phyloP scores from a whole-genome alignment of 2,888 invertebrate genomes.

The Lithophane socia region DNA sequence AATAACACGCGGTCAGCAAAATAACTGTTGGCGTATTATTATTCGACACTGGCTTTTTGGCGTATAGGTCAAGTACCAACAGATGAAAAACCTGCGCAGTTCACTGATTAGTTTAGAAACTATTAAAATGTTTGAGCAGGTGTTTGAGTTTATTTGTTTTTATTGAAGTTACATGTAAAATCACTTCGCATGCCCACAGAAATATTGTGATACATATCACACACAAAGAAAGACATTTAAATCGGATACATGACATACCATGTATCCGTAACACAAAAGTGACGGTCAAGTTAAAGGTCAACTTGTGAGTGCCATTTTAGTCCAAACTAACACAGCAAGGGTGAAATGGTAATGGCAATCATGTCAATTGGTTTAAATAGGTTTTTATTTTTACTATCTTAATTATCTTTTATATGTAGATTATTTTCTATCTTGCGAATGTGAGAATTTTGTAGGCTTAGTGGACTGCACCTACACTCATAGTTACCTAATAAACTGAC shows the following conservation, averaged over 20 bases:
- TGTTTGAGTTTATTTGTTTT: neutral
- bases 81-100: conserved; percentile 12
- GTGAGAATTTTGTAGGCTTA: too few species aligned
- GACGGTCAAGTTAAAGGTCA: neutral
- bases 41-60: conserved; percentile 24
- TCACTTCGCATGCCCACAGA: neutral
- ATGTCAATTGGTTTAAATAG: too few species aligned
- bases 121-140: too few species aligned
- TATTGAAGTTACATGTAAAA: neutral
- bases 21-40: conserved; percentile 21
- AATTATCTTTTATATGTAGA: too few species aligned
- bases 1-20: conserved; percentile 30
- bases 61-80: conserved; percentile 14
- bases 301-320: neutral
- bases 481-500: too few species aligned
- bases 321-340: neutral
- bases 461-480: too few species aligned
- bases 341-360: too few species aligned
- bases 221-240: neutral
- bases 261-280: neutral
- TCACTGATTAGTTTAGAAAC: neutral
- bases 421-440: too few species aligned
- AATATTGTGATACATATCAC: neutral
- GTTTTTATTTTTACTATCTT: too few species aligned
- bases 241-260: neutral